Base-by-base conservation (phyloP, 2,888 invertebrate species). In the Stratiomys singularior region DNA sequence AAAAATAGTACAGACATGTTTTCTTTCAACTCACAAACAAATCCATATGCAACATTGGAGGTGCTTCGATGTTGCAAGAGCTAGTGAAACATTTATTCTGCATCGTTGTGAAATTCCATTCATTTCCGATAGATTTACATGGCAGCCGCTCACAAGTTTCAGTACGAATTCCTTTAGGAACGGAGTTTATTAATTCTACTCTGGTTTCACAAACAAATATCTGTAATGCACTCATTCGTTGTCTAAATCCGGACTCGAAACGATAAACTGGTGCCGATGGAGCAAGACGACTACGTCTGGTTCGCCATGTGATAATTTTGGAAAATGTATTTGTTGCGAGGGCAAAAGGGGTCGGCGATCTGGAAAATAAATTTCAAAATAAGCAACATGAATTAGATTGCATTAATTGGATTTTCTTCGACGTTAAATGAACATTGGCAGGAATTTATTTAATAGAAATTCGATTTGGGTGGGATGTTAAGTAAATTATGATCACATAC, bases 341-440 rank as follows among this genome's bases (percentile, higher is more conserved):
- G 37, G 37, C 9, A 37, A 52, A 52, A 18, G 15, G 18, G 52
- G 52, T 52, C 18, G n/a, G 52, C 15, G 52, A 52, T 52, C 52
- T 52, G 52, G 52, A 52, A 52, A 52, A 52, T 18, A 52, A 5
- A 52, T 52, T 52, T 52, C 52, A 52, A 52, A 52, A 52, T 52
- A 52, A 9, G 7, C 37, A 37, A 52, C 52, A 9, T 13, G 15
- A 52, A 52, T 52, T 52, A 52, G 52, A 13, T 37, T 52, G 52
- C n/a, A 52, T 13, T 52, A n/a, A 18, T 52, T 13, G 52, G 52
- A 52, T 52, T 52, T 52, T n/a, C 52, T 52, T 13, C n/a, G 52
- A 18, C 18, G 52, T 9, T 37, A 37, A 37, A 37, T 37, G 37
- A 37, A 37, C 37, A 37, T 37, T 37, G 37, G 3, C 3, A 37